Evolutionary conservation across 1,140 invertebrate species (phyloP), one percentile per base, ranked within the genome.

Genomic region (Scaptomyza montana): DNA sequence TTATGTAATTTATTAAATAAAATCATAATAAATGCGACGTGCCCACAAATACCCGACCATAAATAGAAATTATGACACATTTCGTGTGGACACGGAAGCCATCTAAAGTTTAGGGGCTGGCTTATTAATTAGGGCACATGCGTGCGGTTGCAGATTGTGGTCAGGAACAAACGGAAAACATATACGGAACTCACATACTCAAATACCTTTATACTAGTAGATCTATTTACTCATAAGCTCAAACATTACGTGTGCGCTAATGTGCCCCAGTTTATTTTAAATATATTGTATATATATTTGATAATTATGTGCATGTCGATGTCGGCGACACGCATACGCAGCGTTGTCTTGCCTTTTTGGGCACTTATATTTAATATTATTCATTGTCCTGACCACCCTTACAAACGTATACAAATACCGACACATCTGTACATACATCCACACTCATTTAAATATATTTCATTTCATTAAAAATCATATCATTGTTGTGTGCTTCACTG

Each of bases 51-150:
- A 50, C 16, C 63, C 39, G 49, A 82, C 84, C 84, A 82, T 89
- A 84, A 89, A 89, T 89, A 84, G 77, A 80, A 89, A 89, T 89
- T 89, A 89, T 89, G 84, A 89, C 84, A 89, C 77, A 89, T 89
- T 82, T 68, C 79, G 66, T 84, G 84, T 65, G 79, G 79, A 89
- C 85, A 89, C 79, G 84, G 63, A 87, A 82, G 78, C 68, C 56
- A 61, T 68, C 70, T 68, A 79, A 79, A 76, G 53, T 64, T 78
- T 66, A 30, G 71, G 55, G 68, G 67, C 77, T 74, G 81, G 69
- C 77, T 87, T 89, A 87, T 87, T 87, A 87, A 87, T 87, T 87
- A 89, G 70, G 57, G 56, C 67, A 78, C 76, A 78, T 77, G 75
- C 77, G 84, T 87, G 82, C 50, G 74, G 72, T 78, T 70, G 49